These are phyloP conservation scores for Fabriciana adippe DNA, from an alignment of 2,888 invertebrate genomes.

Conservation along the genomic window DNA sequence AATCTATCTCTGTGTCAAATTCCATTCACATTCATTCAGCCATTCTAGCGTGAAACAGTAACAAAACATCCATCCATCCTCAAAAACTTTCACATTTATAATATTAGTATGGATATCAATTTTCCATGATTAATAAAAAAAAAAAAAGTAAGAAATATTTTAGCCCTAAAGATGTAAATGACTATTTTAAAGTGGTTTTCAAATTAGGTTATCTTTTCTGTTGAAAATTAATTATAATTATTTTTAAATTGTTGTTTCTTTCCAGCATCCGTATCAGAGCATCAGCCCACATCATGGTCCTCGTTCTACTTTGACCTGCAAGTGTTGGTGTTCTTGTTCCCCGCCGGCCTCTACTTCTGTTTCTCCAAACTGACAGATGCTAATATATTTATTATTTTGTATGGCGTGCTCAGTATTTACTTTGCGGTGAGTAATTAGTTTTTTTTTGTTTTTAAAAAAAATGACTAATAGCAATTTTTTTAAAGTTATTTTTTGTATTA, in stretches of 20 bases:
- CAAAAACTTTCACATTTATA: too few relatives aligned
- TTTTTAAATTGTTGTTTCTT: background rate
- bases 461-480: background rate
- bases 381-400: constrained; percentile 98
- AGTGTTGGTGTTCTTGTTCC: constrained; percentile 97
- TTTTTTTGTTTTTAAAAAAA: background rate
- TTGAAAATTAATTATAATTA: background rate
- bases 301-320: constrained; percentile 99
- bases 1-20: too few relatives aligned
- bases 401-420: constrained; percentile 98
- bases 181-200: background rate
- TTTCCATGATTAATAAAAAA: too few relatives aligned
- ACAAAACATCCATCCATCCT: too few relatives aligned
- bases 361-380: constrained; percentile 96
- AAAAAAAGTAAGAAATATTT: too few relatives aligned
- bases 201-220: background rate
- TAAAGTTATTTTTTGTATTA: too few relatives aligned
- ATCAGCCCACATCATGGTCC: constrained; percentile 99
- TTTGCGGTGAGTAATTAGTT: constrained; percentile 90
- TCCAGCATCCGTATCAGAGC: constrained; percentile 94
- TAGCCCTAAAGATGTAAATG: too few relatives aligned
- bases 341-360: constrained; percentile 98
- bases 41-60: too few relatives aligned
- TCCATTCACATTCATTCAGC: too few relatives aligned
- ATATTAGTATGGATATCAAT: too few relatives aligned